phyloP scores from a whole-genome alignment of 2,113 vertebrate genomes.

The Crocuta crocuta region DNA sequence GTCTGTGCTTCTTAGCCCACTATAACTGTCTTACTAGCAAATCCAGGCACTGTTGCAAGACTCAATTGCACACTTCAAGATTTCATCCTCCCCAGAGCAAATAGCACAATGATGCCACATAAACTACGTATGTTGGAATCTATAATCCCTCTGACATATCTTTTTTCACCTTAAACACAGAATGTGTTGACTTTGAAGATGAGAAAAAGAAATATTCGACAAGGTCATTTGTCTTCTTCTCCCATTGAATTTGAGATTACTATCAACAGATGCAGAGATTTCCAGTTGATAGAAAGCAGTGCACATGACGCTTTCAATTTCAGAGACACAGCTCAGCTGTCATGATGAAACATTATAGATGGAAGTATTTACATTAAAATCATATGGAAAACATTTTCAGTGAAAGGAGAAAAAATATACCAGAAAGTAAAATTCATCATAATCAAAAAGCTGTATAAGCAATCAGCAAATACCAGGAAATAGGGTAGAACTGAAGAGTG shows the following conservation, averaged over 20 bases:
- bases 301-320: neutral
- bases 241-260: neutral
- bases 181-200: constrained; percentile 26
- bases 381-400: constrained; percentile 1
- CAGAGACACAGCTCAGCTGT: neutral
- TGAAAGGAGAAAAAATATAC: neutral
- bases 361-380: neutral
- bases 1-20: neutral
- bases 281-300: neutral
- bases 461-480: neutral
- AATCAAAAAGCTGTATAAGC: neutral
- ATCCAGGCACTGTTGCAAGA: neutral
- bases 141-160: constrained; percentile 1
- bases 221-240: neutral
- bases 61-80: neutral
- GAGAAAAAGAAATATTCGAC: neutral
- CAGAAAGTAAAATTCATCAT: neutral
- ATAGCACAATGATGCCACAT: neutral
- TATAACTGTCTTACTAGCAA: neutral
- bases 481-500: neutral
- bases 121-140: neutral
- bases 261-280: neutral
- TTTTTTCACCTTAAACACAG: constrained; percentile 21
- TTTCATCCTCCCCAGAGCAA: neutral
- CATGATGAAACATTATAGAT: neutral